Base-by-base conservation (phyloP, 2,888 invertebrate species). In the Aelia acuminata region DNA sequence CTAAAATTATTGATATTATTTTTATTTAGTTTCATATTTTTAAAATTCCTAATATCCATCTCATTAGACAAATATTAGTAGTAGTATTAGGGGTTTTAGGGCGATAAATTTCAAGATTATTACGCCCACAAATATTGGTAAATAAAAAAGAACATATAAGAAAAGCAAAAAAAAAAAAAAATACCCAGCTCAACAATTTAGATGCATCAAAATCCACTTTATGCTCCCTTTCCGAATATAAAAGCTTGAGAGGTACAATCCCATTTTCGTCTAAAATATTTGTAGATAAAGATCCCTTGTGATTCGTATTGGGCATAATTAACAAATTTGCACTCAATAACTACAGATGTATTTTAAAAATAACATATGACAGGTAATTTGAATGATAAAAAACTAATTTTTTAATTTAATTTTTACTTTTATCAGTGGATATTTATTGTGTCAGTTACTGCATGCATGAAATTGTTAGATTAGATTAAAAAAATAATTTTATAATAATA, bases 321-420 rank as follows among this genome's bases (percentile, higher is more conserved):
- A 70, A 70, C 63, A 70, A 70, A 70, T 70, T 70, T 31, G 31
- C 63, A 70, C 31, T 35, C 63, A 70, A 70, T 70, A 70, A 70
- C 63, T 70, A 70, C 63, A 70, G 15, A 70, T 70, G 63, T 18
- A 13, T 70, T 70, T 18, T 31, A 35, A 70, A 70, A 31, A 70
- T 70, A 70, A 70, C 63, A 70, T 70, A 70, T 70, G 63, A 35
- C 35, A 35, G 20, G 10, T 70, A 70, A 70, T 70, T 70, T 20
- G 8, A 70, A 70, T 70, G 3, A 63, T 31, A 20, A 70, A 70
- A 57, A 57, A 26, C n/a, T n/a, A 53, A 53, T 26, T 26, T 57
- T 26, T n/a, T n/a, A n/a, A n/a, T n/a, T n/a, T n/a, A n/a, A n/a
- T n/a, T n/a, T n/a, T n/a, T n/a, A n/a, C n/a, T n/a, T n/a, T n/a